Evolutionary conservation across 2,797 vertebrate genomes (phyloP).

Genomic region (Danio kyathit): DNA sequence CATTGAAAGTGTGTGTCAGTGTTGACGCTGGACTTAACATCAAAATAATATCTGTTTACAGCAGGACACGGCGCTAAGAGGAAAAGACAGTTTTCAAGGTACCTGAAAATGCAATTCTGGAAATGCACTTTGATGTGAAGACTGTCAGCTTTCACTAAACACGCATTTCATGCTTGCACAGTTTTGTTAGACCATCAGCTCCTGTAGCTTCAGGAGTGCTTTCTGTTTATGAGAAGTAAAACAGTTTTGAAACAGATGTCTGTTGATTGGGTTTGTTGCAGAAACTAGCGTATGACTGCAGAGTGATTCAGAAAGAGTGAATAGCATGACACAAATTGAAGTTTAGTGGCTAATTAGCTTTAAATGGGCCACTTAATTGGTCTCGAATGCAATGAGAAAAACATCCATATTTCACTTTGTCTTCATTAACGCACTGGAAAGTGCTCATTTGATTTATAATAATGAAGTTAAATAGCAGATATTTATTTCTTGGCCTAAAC

Average conservation of each 20-base stretch:
- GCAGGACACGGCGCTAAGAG: not conserved
- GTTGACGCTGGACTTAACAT: conserved; percentile 19
- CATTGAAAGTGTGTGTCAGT: conserved; percentile 34
- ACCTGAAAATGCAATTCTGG: conserved; percentile 4
- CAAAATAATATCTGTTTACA: conserved; percentile 34
- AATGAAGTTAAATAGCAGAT: conserved; percentile 68
- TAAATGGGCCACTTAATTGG: conserved; percentile 80
- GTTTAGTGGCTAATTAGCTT: conserved; percentile 79
- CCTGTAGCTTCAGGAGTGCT: not conserved
- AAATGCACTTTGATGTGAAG: conserved; percentile 5
- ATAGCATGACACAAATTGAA: conserved; percentile 76
- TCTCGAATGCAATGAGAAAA: conserved; percentile 74
- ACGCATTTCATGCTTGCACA: not conserved
- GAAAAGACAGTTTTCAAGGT: conserved; percentile 24
- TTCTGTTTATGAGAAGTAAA: not conserved
- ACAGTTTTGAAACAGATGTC: conserved; percentile 64
- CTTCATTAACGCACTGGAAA: conserved; percentile 75
- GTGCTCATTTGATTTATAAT: conserved; percentile 71
- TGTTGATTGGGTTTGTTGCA: conserved; percentile 57
- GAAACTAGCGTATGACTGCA: conserved; percentile 60
- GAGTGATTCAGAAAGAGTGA: conserved; percentile 72
- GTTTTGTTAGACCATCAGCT: not conserved
- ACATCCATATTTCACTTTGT: conserved; percentile 80
- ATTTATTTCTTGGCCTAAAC: conserved; percentile 61
- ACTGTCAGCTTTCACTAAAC: not conserved